Conservation (phyloP, 2,113 vertebrate genomes). For the Cyanocitta stelleri region DNA sequence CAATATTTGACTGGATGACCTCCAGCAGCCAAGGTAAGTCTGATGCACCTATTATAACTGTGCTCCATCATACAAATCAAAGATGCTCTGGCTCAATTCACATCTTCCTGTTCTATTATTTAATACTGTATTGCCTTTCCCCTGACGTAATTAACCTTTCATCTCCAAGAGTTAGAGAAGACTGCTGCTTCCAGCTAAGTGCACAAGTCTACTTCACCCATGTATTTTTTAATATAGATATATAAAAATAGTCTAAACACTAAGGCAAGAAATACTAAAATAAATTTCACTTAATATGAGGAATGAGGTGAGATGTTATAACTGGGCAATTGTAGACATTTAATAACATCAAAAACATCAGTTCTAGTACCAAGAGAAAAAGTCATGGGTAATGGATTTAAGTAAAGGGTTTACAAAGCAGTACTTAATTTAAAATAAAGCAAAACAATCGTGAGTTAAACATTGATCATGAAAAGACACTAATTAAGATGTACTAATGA, state of each 20-base stretch:
- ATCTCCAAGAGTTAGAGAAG: neutral
- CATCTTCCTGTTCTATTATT: constrained; percentile 8
- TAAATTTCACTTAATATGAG: neutral
- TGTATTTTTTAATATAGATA: neutral
- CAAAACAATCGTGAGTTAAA: constrained; percentile 59
- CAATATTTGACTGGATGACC: neutral
- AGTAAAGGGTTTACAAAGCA: neutral
- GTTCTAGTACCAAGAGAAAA: neutral
- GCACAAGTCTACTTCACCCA: neutral
- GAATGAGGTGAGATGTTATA: neutral
- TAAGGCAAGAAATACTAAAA: neutral
- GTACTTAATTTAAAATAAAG: constrained; percentile 49
- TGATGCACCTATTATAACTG: neutral
- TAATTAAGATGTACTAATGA: constrained; percentile 68
- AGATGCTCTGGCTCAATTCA: neutral
- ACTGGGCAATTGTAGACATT: neutral
- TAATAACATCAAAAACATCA: neutral
- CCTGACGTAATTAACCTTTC: neutral
- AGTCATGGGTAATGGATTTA: neutral
- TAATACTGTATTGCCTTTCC: neutral
- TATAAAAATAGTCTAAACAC: neutral
- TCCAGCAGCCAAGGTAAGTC: neutral
- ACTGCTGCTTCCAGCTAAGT: neutral
- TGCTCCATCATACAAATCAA: neutral
- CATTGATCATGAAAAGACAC: constrained; percentile 44